A percentile compares a stretch with the other conserved stretches of the same genome.
These are phyloP conservation scores for Artemia franciscana DNA, from an alignment of 1,140 invertebrate species.

Conservation along the genomic window DNA sequence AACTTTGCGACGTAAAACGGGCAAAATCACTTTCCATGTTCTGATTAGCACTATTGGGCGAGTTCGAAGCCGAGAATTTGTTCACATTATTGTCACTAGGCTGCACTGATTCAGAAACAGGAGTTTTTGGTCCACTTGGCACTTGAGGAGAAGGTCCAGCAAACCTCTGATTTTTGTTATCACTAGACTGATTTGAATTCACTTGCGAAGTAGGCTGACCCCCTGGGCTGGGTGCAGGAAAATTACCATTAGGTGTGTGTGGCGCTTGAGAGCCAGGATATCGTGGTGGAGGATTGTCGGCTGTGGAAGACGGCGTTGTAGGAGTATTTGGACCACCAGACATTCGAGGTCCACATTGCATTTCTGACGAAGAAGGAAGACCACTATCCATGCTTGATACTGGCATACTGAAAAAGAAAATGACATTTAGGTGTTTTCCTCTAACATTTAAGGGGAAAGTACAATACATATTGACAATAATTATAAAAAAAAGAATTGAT, in stretches of 20 bases:
- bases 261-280: conserved; percentile 15
- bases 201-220: conserved; percentile 19
- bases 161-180: conserved; percentile 21
- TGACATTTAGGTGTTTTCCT: background rate
- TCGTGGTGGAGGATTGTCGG: conserved; percentile 15
- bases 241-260: conserved; percentile 16
- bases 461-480: background rate
- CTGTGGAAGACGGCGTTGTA: conserved; percentile 21
- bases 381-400: conserved; percentile 15
- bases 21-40: conserved; percentile 2
- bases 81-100: background rate
- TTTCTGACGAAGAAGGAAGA: conserved; percentile 10
- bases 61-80: background rate
- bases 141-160: conserved; percentile 11
- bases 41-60: conserved; percentile 3
- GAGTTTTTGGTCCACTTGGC: conserved; percentile 1
- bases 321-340: conserved; percentile 22
- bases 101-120: background rate
- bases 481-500: background rate
- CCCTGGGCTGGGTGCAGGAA: conserved; percentile 23
- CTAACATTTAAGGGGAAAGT: background rate
- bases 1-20: conserved; percentile 1
- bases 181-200: background rate
- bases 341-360: conserved; percentile 15
- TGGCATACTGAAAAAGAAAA: conserved; percentile 13